Percentiles rank a stretch among this genome's conserved stretches.
These are phyloP conservation scores for Drosophila equinoxialis DNA, from an alignment of 1,140 invertebrate species.

Conservation along the genomic window DNA sequence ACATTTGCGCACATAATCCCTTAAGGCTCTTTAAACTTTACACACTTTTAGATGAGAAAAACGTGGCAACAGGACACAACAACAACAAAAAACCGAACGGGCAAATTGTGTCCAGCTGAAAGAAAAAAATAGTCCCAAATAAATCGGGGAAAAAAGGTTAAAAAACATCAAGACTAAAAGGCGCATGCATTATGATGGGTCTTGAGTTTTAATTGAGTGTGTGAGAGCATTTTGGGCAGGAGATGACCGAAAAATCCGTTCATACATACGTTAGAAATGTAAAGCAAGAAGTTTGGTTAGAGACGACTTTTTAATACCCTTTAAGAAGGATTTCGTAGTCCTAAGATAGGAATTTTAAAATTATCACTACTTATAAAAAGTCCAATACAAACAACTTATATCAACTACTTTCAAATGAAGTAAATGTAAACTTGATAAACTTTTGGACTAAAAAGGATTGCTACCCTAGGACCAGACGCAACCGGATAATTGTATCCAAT, in stretches of 20 bases:
- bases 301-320: not conserved
- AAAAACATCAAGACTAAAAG: conserved; percentile 78
- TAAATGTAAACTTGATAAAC: not conserved
- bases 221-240: conserved; percentile 32
- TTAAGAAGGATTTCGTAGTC: too few relatives aligned
- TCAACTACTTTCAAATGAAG: not conserved
- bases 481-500: not conserved
- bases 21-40: conserved; percentile 83
- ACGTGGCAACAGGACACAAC: conserved; percentile 35
- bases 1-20: conserved; percentile 80
- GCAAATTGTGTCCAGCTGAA: conserved; percentile 18
- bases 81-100: conserved; percentile 25
- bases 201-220: conserved; percentile 82
- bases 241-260: conserved; percentile 17
- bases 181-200: conserved; percentile 75
- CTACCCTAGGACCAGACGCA: conserved; percentile 9
- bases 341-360: too few relatives aligned
- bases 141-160: conserved; percentile 70
- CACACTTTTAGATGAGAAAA: conserved; percentile 71
- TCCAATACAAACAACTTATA: too few relatives aligned
- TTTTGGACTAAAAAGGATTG: conserved; percentile 45
- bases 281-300: not conserved
- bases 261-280: conserved; percentile 27
- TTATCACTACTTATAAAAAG: too few relatives aligned
- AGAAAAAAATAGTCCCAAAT: conserved; percentile 37